These are phyloP conservation scores for Syngnathus rostellatus DNA, from an alignment of 2,797 vertebrate species.

Conservation along the genomic window DNA sequence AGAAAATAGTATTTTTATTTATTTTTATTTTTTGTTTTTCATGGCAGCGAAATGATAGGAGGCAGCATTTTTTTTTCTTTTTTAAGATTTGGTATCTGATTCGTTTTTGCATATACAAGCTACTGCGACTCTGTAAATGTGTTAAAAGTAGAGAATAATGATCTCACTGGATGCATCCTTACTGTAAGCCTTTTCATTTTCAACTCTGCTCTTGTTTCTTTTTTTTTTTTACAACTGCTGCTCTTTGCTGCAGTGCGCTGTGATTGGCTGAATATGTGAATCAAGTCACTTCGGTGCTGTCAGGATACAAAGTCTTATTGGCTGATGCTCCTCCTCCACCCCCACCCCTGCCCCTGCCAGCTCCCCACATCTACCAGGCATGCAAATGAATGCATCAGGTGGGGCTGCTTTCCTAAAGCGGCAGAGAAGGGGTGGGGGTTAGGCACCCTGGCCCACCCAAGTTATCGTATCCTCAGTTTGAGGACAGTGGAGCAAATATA, in stretches of 20 bases:
- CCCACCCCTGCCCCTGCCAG: slow-evolving; percentile 18
- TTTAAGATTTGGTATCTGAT: too few relatives aligned
- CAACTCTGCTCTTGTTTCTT: slow-evolving; percentile 14
- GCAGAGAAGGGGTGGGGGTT: slow-evolving; percentile 13
- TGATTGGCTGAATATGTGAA: slow-evolving; percentile 57
- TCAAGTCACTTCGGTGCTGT: slow-evolving; percentile 57
- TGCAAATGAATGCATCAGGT: slow-evolving; percentile 48
- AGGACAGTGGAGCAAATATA: slow-evolving; percentile 16
- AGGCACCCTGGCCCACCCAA: slow-evolving; percentile 20
- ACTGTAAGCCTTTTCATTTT: slow-evolving; percentile 12
- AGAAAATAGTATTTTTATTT: too few relatives aligned
- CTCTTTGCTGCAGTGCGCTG: slow-evolving; percentile 64
- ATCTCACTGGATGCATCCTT: neutral
- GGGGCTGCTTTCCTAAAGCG: slow-evolving; percentile 31
- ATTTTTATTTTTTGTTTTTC: too few relatives aligned
- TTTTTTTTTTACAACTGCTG: slow-evolving; percentile 34
- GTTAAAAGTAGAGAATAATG: neutral
- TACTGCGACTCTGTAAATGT: neutral
- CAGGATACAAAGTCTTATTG: slow-evolving; percentile 47
- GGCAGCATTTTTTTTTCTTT: too few relatives aligned
- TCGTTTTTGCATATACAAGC: too few relatives aligned
- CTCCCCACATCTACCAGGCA: slow-evolving; percentile 30
- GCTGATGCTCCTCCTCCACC: slow-evolving; percentile 35
- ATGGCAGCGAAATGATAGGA: too few relatives aligned
- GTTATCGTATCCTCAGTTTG: slow-evolving; percentile 27